Conservation (phyloP, 1,140 invertebrate species). For the Hermetia illucens region DNA sequence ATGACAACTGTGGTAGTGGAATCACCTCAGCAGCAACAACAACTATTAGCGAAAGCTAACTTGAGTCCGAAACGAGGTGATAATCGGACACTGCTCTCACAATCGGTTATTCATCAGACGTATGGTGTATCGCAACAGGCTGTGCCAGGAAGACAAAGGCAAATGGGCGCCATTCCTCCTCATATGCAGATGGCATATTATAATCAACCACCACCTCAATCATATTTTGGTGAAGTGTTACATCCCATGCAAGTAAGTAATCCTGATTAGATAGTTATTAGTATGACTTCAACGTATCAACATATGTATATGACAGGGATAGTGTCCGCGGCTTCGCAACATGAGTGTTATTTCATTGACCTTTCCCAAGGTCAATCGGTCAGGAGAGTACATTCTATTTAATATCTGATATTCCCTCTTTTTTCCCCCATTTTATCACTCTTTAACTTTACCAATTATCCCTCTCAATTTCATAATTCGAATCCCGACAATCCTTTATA, state of each 20-base stretch:
- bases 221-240: constrained; percentile 26
- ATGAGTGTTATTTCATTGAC: too few relatives aligned
- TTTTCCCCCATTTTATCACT: too few relatives aligned
- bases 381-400: too few relatives aligned
- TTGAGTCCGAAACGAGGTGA: constrained; percentile 6
- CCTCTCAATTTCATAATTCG: too few relatives aligned
- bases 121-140: constrained; percentile 3
- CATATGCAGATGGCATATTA: constrained; percentile 4
- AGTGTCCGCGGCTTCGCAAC: too few relatives aligned
- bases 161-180: background rate
- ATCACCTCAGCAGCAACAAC: constrained; percentile 20
- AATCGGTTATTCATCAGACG: constrained; percentile 3
- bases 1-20: constrained; percentile 6
- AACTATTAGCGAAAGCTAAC: constrained; percentile 15
- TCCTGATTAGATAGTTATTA: too few relatives aligned
- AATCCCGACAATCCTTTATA: too few relatives aligned
- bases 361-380: too few relatives aligned
- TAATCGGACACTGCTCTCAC: background rate
- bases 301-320: too few relatives aligned
- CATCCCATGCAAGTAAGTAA: constrained; percentile 21
- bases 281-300: too few relatives aligned
- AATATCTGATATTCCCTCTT: too few relatives aligned
- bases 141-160: background rate
- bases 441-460: too few relatives aligned
- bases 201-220: constrained; percentile 2